A percentile compares a stretch with the other conserved stretches of the same genome.
These are phyloP conservation scores for Rhopalosiphum padi DNA, from an alignment of 1,140 invertebrate species.

Conservation along the genomic window DNA sequence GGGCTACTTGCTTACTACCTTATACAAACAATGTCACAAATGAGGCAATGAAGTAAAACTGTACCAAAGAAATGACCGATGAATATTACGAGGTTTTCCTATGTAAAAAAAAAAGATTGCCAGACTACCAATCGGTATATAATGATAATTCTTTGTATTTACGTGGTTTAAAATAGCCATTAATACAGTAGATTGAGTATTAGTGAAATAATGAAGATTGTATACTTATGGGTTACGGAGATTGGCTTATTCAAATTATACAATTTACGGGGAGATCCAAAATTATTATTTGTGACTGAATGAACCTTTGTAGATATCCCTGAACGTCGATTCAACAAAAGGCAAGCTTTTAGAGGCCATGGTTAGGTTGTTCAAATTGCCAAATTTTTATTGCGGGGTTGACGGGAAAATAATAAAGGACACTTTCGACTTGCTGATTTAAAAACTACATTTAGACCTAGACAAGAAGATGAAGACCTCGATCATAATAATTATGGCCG, in stretches of 20 bases:
- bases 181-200: not conserved
- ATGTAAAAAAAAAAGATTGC: not conserved
- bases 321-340: not conserved
- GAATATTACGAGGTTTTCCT: not conserved
- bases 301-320: not conserved
- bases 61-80: not conserved
- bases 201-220: not conserved
- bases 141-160: not conserved
- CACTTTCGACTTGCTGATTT: not conserved
- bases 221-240: not conserved
- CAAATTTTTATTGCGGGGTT: not conserved
- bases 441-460: not conserved
- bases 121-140: not conserved
- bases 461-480: not conserved
- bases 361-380: not conserved
- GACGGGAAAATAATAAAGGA: not conserved
- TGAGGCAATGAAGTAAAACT: not conserved
- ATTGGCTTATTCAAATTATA: not conserved
- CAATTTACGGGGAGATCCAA: not conserved
- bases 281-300: not conserved
- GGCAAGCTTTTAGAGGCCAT: not conserved
- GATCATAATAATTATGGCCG: not conserved
- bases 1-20: not conserved
- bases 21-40: not conserved
- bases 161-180: too few species aligned